Base-by-base conservation (phyloP, 2,113 vertebrate species). In the Ploceus nigricollis region DNA sequence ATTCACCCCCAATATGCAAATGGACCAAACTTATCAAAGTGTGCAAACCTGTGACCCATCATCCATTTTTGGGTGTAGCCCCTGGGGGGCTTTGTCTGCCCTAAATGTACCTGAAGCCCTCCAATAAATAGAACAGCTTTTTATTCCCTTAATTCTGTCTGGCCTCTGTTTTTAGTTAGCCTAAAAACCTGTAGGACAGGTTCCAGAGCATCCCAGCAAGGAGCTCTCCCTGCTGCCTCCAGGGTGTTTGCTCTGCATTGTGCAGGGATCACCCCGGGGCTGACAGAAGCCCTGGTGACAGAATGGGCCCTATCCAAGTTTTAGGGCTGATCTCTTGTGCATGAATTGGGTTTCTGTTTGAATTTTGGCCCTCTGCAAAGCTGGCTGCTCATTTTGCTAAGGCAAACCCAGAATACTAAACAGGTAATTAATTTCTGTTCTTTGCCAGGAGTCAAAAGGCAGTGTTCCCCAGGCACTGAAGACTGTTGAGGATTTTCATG, bases 371-470 rank as follows among this genome's bases (percentile, higher is more conserved):
- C 93, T 66, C 82, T 87, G 76, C 33, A 9, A 81, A 90, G 80
- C 40, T 97, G 95, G 94, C 93, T 96, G 94, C 91, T 97, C 90
- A 89, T 92, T 97, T 97, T 48, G 91, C 77, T 77, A 94, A 82
- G 85, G 51, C 87, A 85, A 89, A 76, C 89, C 31, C 87, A 60
- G 93, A 96, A 96, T 92, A 96, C 50, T 96, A 92, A 97, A n/a
- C 84, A 97, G 93, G 88, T 97, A 96, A 98, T 97, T 96, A 95
- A 86, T 92, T 97, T 86, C 60, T 66, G 39, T 90, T 76, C 70
- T 94, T 83, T 78, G 84, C 92, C 85, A 96, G 48, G 50, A 94
- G 92, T 94, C 88, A 96, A 95, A 97, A 94, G 84, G 87, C 95
- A 95, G 31, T 5, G 15, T 72, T 95, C 65, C 63, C 27, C 23